Evolutionary conservation across 2,113 vertebrate genomes (phyloP), one percentile per base, ranked within the genome.

Genomic region (Psittacula cyanocephala): DNA sequence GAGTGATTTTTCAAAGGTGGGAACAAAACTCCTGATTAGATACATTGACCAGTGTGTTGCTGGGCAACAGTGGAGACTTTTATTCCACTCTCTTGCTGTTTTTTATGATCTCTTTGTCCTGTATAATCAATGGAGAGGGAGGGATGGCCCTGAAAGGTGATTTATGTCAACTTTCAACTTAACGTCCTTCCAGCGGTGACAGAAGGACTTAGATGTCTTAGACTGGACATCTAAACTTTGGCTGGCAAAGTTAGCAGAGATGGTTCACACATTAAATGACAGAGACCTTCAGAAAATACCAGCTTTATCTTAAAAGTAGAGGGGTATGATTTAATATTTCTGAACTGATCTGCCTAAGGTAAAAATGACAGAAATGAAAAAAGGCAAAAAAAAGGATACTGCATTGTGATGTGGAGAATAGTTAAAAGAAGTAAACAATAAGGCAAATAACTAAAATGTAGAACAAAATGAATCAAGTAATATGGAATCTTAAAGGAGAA

Each of bases 91-190:
- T 14, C 22, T 47, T 75, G 11, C 10, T 74, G 22, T 0, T 93
- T 93, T 93, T 88, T 29, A 37, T 79, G 9, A 39, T 39, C 12
- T 70, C n/a, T 90, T 83, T 67, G 37, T 52, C 37, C 31, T 92
- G 7, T 67, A 28, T 47, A 93, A 81, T 85, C 49, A 76, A 17
- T 44, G 29, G 15, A 81, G 35, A 60, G 10, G 10, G 16, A 8
- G 55, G 39, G 60, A 92, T 74, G 27, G 41, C 68, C 71, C 68
- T 75, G 44, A 75, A 86, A 88, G 18, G 11, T 84, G 55, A 70
- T 93, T 82, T 93, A 81, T 88, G 52, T 93, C 80, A 95, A 67
- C 37, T 90, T 91, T 83, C 79, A 77, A 55, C 43, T 86, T 83
- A 31, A 31, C 13, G 28, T 92, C 24, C 28, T 92, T 94, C n/a